Evolutionary conservation across 2,797 vertebrate genomes (phyloP).

Genomic region (Anabacerthia variegaticeps): DNA sequence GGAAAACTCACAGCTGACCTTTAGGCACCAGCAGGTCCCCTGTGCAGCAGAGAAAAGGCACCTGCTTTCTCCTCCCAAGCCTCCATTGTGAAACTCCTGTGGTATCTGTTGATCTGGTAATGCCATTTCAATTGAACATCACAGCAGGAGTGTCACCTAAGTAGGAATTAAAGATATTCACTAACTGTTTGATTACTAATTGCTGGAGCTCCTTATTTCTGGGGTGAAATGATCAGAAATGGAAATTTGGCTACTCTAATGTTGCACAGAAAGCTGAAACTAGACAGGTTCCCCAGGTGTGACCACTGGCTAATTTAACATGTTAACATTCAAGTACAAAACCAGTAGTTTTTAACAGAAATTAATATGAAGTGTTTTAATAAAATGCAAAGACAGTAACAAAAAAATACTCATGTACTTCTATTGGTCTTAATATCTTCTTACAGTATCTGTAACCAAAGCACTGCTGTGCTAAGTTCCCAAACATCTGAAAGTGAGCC

Average conservation of each 20-base stretch:
- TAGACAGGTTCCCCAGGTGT: background rate
- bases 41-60: background rate
- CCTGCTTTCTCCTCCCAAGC: background rate
- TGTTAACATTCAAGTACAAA: slow-evolving; percentile 21
- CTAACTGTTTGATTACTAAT: background rate
- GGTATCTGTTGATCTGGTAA: background rate
- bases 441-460: background rate
- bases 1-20: background rate
- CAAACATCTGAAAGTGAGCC: background rate
- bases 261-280: background rate
- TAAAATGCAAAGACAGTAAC: slow-evolving; percentile 24
- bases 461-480: background rate
- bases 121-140: background rate
- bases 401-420: slow-evolving; percentile 25
- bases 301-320: background rate
- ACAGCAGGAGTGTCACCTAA: background rate
- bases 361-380: slow-evolving; percentile 36
- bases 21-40: background rate
- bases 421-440: background rate
- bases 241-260: background rate
- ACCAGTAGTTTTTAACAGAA: slow-evolving; percentile 12
- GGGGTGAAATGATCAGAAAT: background rate
- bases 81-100: background rate
- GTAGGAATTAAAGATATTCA: background rate
- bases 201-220: background rate